A percentile compares a stretch with the other conserved stretches of the same genome.
Conservation (phyloP, 2,888 invertebrate genomes). For the Microctonus brassicae region DNA sequence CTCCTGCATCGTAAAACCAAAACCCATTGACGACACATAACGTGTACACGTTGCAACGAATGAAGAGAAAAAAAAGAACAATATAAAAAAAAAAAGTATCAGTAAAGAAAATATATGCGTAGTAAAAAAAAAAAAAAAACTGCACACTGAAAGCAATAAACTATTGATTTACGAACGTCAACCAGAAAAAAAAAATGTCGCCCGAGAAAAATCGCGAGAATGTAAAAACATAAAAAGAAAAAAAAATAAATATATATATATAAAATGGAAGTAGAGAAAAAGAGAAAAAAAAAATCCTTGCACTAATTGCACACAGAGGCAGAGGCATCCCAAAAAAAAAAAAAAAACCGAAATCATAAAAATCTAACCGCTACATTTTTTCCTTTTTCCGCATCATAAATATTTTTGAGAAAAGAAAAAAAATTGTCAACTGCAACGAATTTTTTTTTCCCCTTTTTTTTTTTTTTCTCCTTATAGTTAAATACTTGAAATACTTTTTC, state of each 20-base stretch:
- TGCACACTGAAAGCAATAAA: constrained; percentile 35
- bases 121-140: constrained; percentile 16
- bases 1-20: constrained; percentile 45
- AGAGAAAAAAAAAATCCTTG: constrained; percentile 10
- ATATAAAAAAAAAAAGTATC: constrained; percentile 4
- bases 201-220: background rate
- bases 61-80: too few species aligned
- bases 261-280: background rate
- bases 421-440: background rate
- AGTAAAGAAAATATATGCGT: constrained; percentile 16
- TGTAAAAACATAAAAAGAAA: constrained; percentile 12
- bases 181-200: constrained; percentile 41
- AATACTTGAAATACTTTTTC: background rate
- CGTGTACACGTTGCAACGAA: constrained; percentile 1
- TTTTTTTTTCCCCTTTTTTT: background rate
- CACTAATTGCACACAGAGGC: constrained; percentile 13
- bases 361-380: background rate
- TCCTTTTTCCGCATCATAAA: background rate
- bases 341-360: background rate
- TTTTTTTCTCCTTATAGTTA: background rate
- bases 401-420: background rate
- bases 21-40: constrained; percentile 13
- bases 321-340: background rate
- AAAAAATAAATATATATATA: background rate
- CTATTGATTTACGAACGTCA: constrained; percentile 51